phyloP scores from a whole-genome alignment of 64 coral and sea anemone genomes.

The Dendronephthya gigantea region DNA sequence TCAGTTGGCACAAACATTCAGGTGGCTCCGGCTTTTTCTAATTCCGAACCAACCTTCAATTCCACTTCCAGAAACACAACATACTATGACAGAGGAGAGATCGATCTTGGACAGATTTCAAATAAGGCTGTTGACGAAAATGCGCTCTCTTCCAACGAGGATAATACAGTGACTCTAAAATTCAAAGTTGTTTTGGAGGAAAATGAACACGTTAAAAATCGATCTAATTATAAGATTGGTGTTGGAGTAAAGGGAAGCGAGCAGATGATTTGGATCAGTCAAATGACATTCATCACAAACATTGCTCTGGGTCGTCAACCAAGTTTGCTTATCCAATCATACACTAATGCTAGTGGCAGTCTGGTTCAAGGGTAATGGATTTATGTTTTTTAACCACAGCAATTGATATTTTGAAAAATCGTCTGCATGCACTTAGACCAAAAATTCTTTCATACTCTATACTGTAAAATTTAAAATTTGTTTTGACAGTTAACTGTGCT shows the following conservation, averaged over 20 bases:
- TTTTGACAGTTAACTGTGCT: too few relatives aligned
- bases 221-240: conserved; percentile 65
- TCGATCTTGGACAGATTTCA: conserved; percentile 54
- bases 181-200: conserved; percentile 76
- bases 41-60: conserved; percentile 17
- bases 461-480: too few relatives aligned
- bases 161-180: conserved; percentile 51
- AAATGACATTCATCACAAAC: conserved; percentile 47
- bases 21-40: not conserved
- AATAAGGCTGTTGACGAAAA: conserved; percentile 9
- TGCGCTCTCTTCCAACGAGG: not conserved
- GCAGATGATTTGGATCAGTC: conserved; percentile 92
- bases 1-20: conserved; percentile 44
- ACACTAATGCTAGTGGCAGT: not conserved
- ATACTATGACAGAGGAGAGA: conserved; percentile 44
- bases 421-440: not conserved
- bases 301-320: conserved; percentile 49
- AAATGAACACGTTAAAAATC: conserved; percentile 60
- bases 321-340: conserved; percentile 37
- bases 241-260: conserved; percentile 68
- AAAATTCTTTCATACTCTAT: too few relatives aligned
- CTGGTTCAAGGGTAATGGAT: conserved; percentile 33
- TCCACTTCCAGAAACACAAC: conserved; percentile 54
- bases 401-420: not conserved
- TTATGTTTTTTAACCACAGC: not conserved